These are phyloP conservation scores for Caenorhabditis wallacei DNA, from an alignment of 2,888 invertebrate species.

Conservation along the genomic window DNA sequence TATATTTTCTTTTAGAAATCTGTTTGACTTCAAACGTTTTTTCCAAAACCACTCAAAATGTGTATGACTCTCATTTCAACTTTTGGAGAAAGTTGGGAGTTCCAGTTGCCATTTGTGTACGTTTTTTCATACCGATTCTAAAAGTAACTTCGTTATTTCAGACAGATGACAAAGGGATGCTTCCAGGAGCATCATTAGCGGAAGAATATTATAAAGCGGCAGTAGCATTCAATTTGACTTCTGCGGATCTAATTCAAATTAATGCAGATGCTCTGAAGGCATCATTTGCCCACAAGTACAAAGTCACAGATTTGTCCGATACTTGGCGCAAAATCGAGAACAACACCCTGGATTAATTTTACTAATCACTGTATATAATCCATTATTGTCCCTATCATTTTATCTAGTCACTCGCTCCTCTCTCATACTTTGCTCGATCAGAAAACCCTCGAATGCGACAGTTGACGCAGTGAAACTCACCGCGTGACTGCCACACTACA, in stretches of 20 bases:
- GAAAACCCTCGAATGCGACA: conserved; percentile 44
- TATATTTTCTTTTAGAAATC: conserved; percentile 54
- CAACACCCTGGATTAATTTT: not conserved
- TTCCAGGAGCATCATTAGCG: conserved; percentile 6
- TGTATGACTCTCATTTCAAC: conserved; percentile 47
- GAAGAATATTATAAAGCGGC: conserved; percentile 22
- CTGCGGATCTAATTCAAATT: conserved; percentile 1
- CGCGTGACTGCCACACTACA: conserved; percentile 58
- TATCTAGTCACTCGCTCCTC: conserved; percentile 23
- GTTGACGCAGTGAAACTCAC: conserved; percentile 31
- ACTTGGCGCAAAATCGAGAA: conserved; percentile 5
- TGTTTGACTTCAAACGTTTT: conserved; percentile 66
- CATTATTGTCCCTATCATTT: not conserved
- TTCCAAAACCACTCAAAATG: conserved; percentile 28
- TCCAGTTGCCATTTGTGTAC: conserved; percentile 38
- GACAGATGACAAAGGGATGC: conserved; percentile 69
- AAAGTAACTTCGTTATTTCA: conserved; percentile 26
- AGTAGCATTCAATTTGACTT: not conserved
- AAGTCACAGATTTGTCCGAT: not conserved
- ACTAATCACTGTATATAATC: not conserved
- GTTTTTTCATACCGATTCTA: not conserved
- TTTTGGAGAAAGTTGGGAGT: conserved; percentile 54
- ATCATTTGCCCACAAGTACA: conserved; percentile 21
- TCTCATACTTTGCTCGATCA: conserved; percentile 51
- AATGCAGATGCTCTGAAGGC: conserved; percentile 9